These are phyloP conservation scores for Synanthedon andrenaeformis DNA, from an alignment of 2,888 invertebrate species.

Conservation along the genomic window DNA sequence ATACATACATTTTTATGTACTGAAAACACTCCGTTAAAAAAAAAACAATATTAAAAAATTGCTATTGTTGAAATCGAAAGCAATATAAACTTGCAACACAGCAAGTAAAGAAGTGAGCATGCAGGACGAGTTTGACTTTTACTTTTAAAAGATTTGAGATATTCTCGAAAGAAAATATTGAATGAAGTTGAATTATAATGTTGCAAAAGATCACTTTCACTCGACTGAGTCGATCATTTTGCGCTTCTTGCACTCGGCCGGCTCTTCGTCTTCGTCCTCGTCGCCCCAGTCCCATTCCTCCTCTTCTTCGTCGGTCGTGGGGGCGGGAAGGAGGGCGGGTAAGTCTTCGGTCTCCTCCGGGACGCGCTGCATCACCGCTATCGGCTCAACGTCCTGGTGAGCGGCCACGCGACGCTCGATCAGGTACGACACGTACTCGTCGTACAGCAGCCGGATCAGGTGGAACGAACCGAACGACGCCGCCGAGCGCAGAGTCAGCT, in stretches of 20 bases:
- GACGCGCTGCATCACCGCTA: slow-evolving; percentile 84
- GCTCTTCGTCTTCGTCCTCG: slow-evolving; percentile 51
- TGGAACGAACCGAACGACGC: slow-evolving; percentile 99
- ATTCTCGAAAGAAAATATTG: too few relatives aligned
- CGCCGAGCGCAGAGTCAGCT: slow-evolving; percentile 93
- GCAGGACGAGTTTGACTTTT: too few relatives aligned
- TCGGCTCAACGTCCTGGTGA: slow-evolving; percentile 90
- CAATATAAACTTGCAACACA: too few relatives aligned
- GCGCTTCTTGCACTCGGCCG: slow-evolving; percentile 12
- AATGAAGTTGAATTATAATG: too few relatives aligned
- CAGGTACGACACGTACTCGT: slow-evolving; percentile 99
- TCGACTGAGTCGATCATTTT: too few relatives aligned
- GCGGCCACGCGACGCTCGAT: slow-evolving; percentile 97
- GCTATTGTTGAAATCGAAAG: too few relatives aligned
- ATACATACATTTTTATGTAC: too few relatives aligned
- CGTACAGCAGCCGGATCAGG: slow-evolving; percentile 95
- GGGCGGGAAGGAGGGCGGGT: background rate
- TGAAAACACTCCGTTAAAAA: too few relatives aligned
- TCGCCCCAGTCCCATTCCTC: slow-evolving; percentile 59
- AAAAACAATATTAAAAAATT: too few relatives aligned
- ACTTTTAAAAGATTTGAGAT: too few relatives aligned
- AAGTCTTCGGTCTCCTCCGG: slow-evolving; percentile 14
- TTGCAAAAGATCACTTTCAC: too few relatives aligned
- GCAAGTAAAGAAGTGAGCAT: too few relatives aligned
- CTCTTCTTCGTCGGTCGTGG: slow-evolving; percentile 1